Conservation (phyloP, 2,888 invertebrate genomes). For the Agrochola macilenta region DNA sequence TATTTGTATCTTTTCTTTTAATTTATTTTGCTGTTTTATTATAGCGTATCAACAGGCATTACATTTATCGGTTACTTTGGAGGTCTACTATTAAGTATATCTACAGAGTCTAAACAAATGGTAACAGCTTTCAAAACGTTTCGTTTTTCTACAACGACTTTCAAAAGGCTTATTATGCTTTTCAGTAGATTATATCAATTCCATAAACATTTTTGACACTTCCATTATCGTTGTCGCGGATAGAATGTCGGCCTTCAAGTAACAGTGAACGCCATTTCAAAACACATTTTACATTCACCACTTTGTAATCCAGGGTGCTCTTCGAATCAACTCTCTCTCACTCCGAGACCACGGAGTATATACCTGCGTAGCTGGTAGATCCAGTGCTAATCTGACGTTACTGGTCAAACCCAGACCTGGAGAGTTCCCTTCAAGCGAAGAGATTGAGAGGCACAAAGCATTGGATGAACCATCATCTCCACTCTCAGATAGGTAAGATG, state of each 20-base stretch:
- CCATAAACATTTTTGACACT: no score
- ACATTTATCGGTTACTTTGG: background rate
- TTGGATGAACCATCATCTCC: conserved; percentile 87
- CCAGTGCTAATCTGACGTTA: conserved; percentile 95
- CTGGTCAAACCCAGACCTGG: conserved; percentile 95
- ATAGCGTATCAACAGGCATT: background rate
- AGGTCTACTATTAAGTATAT: background rate
- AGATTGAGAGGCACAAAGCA: conserved; percentile 91
- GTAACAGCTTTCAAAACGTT: no score
- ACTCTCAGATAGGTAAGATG: conserved; percentile 83
- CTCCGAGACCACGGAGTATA: conserved; percentile 96
- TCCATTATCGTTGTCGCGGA: no score
- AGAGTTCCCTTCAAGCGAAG: conserved; percentile 95
- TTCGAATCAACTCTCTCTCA: conserved; percentile 95
- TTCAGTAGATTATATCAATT: no score
- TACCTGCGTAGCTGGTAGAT: conserved; percentile 96
- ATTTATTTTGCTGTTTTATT: background rate
- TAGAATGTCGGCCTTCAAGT: no score
- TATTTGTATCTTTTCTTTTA: background rate
- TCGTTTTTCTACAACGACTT: no score
- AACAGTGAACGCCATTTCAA: background rate
- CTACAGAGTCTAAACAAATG: no score
- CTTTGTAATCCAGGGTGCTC: conserved; percentile 91
- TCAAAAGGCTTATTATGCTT: no score
- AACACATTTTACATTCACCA: conserved; percentile 12